Percentiles rank a stretch among this genome's conserved stretches.
Evolutionary conservation across 2,888 invertebrate species (phyloP).

Genomic region (Rugalucina vietnamica): DNA sequence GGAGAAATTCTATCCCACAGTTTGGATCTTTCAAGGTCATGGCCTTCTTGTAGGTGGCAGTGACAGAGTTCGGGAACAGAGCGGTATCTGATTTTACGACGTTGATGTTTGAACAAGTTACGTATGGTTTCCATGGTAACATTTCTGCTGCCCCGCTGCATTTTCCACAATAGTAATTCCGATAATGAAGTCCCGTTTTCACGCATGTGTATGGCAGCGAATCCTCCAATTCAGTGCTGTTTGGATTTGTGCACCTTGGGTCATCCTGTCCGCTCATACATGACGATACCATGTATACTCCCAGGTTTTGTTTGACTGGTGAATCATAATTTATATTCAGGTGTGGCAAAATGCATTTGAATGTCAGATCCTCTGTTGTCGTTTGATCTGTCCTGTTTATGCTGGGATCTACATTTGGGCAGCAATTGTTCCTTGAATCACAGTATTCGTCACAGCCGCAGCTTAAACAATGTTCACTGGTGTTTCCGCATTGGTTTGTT

Average conservation of each 20-base stretch:
- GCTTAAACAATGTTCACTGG: background rate
- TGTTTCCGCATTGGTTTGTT: background rate
- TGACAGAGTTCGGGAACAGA: slow-evolving; percentile 43
- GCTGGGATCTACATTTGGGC: background rate
- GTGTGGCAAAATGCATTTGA: background rate
- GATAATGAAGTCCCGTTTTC: slow-evolving; percentile 20
- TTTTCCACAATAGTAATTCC: slow-evolving; percentile 46
- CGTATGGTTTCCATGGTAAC: slow-evolving; percentile 40
- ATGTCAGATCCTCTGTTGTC: no score
- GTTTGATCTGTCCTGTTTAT: background rate
- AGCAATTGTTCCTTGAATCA: background rate
- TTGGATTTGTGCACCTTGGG: slow-evolving; percentile 33
- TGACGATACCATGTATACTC: slow-evolving; percentile 13
- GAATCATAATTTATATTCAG: background rate
- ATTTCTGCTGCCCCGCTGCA: slow-evolving; percentile 34
- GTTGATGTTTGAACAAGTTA: slow-evolving; percentile 36
- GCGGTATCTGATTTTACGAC: slow-evolving; percentile 38
- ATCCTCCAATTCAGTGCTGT: slow-evolving; percentile 21
- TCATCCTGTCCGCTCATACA: slow-evolving; percentile 11
- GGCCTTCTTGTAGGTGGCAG: slow-evolving; percentile 27
- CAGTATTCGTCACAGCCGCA: background rate
- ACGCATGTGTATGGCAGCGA: slow-evolving; percentile 28
- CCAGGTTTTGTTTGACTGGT: background rate
- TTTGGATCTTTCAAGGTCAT: background rate
- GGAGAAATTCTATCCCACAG: slow-evolving; percentile 51